phyloP scores from a whole-genome alignment of 2,888 invertebrate genomes.

The Trichogramma dendrolimi region DNA sequence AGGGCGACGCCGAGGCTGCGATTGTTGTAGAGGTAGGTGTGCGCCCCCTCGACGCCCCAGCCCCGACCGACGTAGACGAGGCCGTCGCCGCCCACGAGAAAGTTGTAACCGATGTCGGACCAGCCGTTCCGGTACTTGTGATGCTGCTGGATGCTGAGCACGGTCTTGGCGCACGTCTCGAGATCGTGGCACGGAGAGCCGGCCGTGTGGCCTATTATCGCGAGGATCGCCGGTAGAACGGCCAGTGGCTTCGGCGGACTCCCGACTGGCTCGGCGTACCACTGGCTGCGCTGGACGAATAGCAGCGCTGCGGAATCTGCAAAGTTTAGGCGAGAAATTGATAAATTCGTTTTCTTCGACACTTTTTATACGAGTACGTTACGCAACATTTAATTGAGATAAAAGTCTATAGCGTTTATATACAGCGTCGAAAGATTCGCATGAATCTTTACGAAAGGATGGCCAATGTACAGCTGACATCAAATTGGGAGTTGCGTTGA shows the following conservation, averaged over 20 bases:
- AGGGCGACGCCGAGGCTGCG: constrained; percentile 68
- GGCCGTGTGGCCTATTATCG: constrained; percentile 43
- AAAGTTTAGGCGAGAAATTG: constrained; percentile 17
- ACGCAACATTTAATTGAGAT: too few species aligned
- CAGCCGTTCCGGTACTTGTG: constrained; percentile 59
- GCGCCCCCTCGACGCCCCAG: constrained; percentile 71
- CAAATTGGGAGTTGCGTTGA: too few species aligned
- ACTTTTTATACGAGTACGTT: too few species aligned
- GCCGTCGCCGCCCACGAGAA: constrained; percentile 75
- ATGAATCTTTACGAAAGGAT: too few species aligned
- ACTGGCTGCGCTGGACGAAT: constrained; percentile 59
- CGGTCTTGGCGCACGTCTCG: constrained; percentile 33
- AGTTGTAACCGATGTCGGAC: constrained; percentile 61
- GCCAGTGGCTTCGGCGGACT: neutral
- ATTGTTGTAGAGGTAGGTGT: constrained; percentile 60
- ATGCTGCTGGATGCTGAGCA: constrained; percentile 37
- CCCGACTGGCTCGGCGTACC: constrained; percentile 64
- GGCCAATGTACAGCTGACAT: too few species aligned
- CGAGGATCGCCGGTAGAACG: constrained; percentile 21
- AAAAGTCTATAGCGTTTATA: too few species aligned
- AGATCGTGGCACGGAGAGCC: constrained; percentile 41
- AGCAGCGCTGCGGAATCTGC: constrained; percentile 41
- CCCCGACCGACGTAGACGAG: constrained; percentile 70
- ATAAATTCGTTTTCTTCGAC: neutral
- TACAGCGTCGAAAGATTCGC: too few species aligned